phyloP scores from a whole-genome alignment of 2,888 invertebrate species.

The Eucera pruinosa region DNA sequence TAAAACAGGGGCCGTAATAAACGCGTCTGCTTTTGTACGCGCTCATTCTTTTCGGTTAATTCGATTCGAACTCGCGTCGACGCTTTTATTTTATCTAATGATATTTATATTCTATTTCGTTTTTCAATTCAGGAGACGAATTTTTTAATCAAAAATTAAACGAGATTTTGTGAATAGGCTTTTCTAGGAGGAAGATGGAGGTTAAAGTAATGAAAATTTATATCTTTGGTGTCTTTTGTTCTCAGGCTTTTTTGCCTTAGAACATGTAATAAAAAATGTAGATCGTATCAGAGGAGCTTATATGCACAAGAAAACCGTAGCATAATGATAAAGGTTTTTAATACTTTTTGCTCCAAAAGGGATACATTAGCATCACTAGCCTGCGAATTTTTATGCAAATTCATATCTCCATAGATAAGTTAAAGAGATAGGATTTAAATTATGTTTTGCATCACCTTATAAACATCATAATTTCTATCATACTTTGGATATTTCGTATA shows the following conservation, averaged over 20 bases:
- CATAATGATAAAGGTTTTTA: background rate
- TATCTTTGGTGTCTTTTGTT: background rate
- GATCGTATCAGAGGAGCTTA: slow-evolving; percentile 10
- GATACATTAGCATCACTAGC: too few species aligned
- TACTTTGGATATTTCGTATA: too few species aligned
- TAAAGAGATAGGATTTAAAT: too few species aligned
- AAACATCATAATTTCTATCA: too few species aligned
- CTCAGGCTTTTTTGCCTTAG: background rate
- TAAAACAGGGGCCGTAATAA: slow-evolving; percentile 17
- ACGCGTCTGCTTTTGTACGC: background rate
- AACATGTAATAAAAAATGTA: slow-evolving; percentile 6
- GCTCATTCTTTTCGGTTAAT: slow-evolving; percentile 1
- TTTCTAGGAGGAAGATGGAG: background rate
- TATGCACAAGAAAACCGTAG: background rate
- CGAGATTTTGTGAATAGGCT: too few species aligned
- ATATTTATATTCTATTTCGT: background rate
- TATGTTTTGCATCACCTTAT: too few species aligned
- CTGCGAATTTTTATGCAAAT: too few species aligned
- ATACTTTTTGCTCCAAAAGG: background rate
- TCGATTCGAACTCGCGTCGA: background rate
- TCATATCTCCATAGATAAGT: too few species aligned
- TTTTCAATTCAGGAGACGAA: background rate
- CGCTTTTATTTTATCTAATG: background rate
- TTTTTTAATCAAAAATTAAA: background rate
- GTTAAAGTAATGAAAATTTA: slow-evolving; percentile 3